A percentile compares a stretch with the other conserved stretches of the same genome.
These are phyloP conservation scores for Drosophila pullipes DNA, from an alignment of 2,888 invertebrate species.

Conservation along the genomic window DNA sequence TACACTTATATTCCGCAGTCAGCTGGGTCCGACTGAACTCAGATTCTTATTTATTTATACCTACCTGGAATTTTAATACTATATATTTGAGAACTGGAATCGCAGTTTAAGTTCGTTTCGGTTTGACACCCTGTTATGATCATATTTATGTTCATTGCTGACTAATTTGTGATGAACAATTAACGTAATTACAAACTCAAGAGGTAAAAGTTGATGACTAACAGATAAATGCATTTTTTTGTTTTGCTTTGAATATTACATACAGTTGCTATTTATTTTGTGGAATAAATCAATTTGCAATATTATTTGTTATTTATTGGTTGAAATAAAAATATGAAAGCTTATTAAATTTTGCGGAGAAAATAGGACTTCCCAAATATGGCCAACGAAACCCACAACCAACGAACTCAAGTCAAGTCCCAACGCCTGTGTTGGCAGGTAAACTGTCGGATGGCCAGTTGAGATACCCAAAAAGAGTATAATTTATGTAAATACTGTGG, in stretches of 20 bases:
- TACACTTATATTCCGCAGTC: background rate
- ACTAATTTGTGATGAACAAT: background rate
- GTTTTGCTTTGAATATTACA: background rate
- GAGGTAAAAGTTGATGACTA: background rate
- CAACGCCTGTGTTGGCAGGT: conserved; percentile 1
- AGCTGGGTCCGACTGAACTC: background rate
- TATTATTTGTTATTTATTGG: background rate
- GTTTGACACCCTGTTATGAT: background rate
- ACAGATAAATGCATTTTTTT: background rate
- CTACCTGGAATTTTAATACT: background rate
- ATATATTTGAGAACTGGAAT: fast-evolving
- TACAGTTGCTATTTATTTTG: background rate
- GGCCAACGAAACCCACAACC: background rate
- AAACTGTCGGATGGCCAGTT: conserved; percentile 34
- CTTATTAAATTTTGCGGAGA: background rate
- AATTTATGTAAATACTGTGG: conserved; percentile 83
- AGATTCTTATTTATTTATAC: background rate
- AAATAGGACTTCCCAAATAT: background rate
- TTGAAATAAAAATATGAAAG: background rate
- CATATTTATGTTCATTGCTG: background rate
- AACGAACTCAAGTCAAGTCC: background rate
- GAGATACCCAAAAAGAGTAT: conserved; percentile 67
- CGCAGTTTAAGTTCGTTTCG: background rate
- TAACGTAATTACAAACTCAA: background rate
- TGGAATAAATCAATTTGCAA: background rate